These are phyloP conservation scores for Chironomus tentans DNA, from an alignment of 2,888 invertebrate genomes.

Conservation along the genomic window DNA sequence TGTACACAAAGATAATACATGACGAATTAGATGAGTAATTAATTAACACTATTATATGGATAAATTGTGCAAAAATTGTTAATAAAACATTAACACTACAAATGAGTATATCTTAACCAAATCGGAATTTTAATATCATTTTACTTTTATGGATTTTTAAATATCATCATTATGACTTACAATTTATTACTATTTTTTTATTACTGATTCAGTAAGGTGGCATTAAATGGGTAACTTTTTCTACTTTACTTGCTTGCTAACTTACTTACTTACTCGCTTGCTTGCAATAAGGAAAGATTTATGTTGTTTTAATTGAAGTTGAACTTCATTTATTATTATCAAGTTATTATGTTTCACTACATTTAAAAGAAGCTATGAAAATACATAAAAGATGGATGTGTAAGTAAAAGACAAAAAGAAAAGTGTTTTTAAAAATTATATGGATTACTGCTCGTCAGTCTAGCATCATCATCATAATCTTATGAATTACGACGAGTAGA, in stretches of 20 bases:
- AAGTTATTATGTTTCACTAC: background rate
- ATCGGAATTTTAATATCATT: constrained; percentile 5
- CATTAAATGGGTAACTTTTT: background rate
- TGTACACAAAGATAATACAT: background rate
- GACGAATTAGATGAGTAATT: background rate
- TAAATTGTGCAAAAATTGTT: background rate
- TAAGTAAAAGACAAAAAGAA: background rate
- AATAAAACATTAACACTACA: background rate
- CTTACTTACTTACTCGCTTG: background rate
- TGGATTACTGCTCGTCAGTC: background rate
- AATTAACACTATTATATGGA: background rate
- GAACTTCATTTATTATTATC: background rate
- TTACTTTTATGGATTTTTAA: constrained; percentile 5
- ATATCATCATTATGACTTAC: background rate
- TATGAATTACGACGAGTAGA: background rate
- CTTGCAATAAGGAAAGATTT: background rate
- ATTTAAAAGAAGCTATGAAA: background rate
- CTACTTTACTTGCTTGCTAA: background rate
- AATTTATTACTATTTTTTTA: background rate
- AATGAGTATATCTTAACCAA: background rate
- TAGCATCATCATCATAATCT: background rate
- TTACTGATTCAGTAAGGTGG: background rate
- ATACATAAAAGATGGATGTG: too few species aligned
- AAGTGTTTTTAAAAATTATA: background rate
- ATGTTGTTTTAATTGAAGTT: constrained; percentile 1